Base-by-base conservation (phyloP, 2,888 invertebrate species). In the Hypselothyrea guttata region DNA sequence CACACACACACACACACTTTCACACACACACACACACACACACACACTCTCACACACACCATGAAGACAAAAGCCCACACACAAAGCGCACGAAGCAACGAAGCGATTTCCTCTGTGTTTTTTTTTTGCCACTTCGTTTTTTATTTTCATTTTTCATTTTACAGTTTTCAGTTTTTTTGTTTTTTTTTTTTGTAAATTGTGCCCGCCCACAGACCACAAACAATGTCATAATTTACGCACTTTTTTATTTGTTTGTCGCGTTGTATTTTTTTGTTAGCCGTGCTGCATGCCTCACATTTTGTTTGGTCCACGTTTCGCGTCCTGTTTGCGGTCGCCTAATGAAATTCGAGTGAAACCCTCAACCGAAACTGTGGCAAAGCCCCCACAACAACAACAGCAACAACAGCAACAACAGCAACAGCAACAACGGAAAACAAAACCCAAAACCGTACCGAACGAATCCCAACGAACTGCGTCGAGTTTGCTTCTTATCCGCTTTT, bases 151-250 rank as follows among this genome's bases (percentile, higher is more conserved):
- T 31, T 38, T 30, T 40, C 38, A 45, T 61, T 61, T 69, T 64
- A n/a, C n/a, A n/a, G n/a, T n/a, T n/a, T n/a, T n/a, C n/a, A n/a
- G n/a, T n/a, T n/a, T n/a, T n/a, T n/a, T n/a, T n/a, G n/a, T n/a
- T n/a, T n/a, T n/a, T n/a, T n/a, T n/a, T n/a, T n/a, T n/a, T n/a
- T n/a, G n/a, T 18, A 56, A 61, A 66, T 53, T 46, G 35, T 16
- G 38, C 53, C 38, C 27, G 42, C 52, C 46, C 40, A 53, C 56
- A 28, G 52, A 27, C 11, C 8, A 9, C 9, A 37, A 31, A 34
- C 61, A 60, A 77, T 79, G 68, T 77, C 84, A 84, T 79, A 79
- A 84, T 84, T 79, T 81, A 84, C 82, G 84, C 84, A 84, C 79
- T 84, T 84, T 62, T 75, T 69, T 64, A 67, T 68, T 64, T 73